phyloP scores from a whole-genome alignment of 1,140 invertebrate genomes.

The Saccostrea glomerata region DNA sequence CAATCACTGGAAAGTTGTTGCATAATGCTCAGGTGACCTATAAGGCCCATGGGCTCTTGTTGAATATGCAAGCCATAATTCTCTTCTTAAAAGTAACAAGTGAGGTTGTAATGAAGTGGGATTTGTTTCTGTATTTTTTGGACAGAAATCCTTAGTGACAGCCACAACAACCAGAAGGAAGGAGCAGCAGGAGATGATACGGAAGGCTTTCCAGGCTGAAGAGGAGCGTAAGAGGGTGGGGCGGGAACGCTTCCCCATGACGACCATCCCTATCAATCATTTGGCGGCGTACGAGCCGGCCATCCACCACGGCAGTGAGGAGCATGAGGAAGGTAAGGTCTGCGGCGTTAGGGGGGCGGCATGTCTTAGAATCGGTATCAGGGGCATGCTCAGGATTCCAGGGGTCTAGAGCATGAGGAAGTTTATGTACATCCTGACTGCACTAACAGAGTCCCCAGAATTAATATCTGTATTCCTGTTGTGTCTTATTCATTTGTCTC shows the following conservation, averaged over 20 bases:
- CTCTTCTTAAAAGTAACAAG: too few relatives aligned
- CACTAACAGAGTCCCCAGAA: constrained; percentile 29
- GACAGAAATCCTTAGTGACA: constrained; percentile 94
- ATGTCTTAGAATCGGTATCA: neutral
- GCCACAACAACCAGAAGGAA: constrained; percentile 99
- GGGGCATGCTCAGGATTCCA: constrained; percentile 18
- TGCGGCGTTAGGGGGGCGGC: neutral
- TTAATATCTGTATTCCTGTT: constrained; percentile 32
- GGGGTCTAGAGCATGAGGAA: constrained; percentile 4
- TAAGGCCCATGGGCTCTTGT: too few relatives aligned
- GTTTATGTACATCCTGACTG: constrained; percentile 18
- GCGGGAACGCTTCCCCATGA: constrained; percentile 96
- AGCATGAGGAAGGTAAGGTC: constrained; percentile 78
- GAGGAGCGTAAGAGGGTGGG: constrained; percentile 96
- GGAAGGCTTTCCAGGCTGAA: constrained; percentile 94
- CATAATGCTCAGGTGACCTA: too few relatives aligned
- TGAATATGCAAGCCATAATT: too few relatives aligned
- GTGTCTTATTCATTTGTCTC: constrained; percentile 33
- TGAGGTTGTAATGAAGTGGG: too few relatives aligned
- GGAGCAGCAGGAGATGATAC: constrained; percentile 98
- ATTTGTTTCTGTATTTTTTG: neutral
- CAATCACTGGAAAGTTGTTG: too few relatives aligned
- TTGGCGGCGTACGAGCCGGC: constrained; percentile 98
- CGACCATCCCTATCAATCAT: constrained; percentile 91
- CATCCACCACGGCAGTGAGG: constrained; percentile 84